Base-by-base conservation (phyloP, 1,140 invertebrate genomes). In the Macrostomum lignano region DNA sequence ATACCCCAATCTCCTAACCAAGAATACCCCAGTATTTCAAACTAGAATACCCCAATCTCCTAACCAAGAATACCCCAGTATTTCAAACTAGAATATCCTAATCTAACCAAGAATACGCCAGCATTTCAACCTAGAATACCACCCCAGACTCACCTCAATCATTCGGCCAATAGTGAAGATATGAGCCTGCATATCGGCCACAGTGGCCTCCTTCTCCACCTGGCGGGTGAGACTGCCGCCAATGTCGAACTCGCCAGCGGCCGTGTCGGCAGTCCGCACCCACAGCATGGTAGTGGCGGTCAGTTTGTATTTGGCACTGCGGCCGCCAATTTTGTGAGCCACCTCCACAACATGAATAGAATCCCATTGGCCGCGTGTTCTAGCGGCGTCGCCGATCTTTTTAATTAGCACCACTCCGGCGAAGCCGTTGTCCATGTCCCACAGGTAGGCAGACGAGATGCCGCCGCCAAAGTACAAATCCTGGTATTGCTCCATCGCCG, bases 401-500 rank as follows among this genome's bases (percentile, higher is more conserved):
- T 98, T 98, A 42, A 98, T 94, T 40, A 96, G 63, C 50, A 96
- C 88, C 25, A 93, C 88, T 45, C 86, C 86, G 42, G 86, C 91
- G 67, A 98, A 96, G 3, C 84, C 84, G 60, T 39, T 37, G 49
- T 94, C 84, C 49, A 96, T 67, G 47, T 98, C 88, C 91, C 91
- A 98, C 26, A 98, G 65, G 60, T 98, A 98, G 0, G 94, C 88
- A 7, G 86, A 96, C 1, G 86, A 96, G 1, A 98, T 79, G 10
- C 91, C 88, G 35, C 91, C 91, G 60, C 96, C 91, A 58, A 91
- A 98, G 61, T 98, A 94, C 72, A 98, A 82, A 60, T 98, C 86
- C 55, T 84, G 69, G 51, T 94, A 98, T 49, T 88, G 77, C 57
- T 96, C 84, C 58, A 98, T 96, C 7, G 88, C 88, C 52, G 74